These are phyloP conservation scores for Holocentrus rufus DNA, from an alignment of 2,797 vertebrate species.

Conservation along the genomic window DNA sequence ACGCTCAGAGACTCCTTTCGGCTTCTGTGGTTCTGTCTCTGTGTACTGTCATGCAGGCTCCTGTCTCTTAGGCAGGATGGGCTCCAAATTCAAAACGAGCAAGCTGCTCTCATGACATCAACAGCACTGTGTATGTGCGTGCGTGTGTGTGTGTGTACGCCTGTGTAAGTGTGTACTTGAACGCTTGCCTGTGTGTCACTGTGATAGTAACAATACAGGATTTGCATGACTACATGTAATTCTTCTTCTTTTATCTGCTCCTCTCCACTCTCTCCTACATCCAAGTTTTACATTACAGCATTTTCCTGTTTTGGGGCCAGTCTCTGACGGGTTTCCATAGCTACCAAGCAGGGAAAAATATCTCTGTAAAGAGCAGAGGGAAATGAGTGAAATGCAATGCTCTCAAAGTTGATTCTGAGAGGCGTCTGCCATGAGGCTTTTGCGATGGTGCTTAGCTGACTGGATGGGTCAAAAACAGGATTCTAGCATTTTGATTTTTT, in stretches of 20 bases:
- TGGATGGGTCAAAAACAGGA: neutral
- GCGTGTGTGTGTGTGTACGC: conserved; percentile 9
- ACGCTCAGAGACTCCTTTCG: conserved; percentile 48
- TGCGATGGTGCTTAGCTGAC: neutral
- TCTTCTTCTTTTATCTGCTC: conserved; percentile 53
- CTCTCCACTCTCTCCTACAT: conserved; percentile 52
- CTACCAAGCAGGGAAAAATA: conserved; percentile 34
- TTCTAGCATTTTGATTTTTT: neutral
- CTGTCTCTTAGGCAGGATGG: conserved; percentile 22
- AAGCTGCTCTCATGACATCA: conserved; percentile 18
- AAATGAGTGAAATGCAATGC: conserved; percentile 15
- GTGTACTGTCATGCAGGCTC: conserved; percentile 29
- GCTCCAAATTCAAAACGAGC: conserved; percentile 20
- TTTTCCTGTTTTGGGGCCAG: conserved; percentile 55
- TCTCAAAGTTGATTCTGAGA: neutral
- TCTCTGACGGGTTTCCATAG: conserved; percentile 55
- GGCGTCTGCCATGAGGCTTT: neutral
- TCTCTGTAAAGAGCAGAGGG: conserved; percentile 16
- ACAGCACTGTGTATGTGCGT: neutral
- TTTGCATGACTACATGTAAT: conserved; percentile 49
- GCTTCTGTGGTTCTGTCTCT: conserved; percentile 42
- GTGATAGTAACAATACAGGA: conserved; percentile 29
- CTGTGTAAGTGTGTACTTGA: neutral
- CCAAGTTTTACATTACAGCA: conserved; percentile 54
- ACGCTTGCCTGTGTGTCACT: conserved; percentile 3